Conservation (phyloP, 2,888 invertebrate species). For the Drosophila mulleri region DNA sequence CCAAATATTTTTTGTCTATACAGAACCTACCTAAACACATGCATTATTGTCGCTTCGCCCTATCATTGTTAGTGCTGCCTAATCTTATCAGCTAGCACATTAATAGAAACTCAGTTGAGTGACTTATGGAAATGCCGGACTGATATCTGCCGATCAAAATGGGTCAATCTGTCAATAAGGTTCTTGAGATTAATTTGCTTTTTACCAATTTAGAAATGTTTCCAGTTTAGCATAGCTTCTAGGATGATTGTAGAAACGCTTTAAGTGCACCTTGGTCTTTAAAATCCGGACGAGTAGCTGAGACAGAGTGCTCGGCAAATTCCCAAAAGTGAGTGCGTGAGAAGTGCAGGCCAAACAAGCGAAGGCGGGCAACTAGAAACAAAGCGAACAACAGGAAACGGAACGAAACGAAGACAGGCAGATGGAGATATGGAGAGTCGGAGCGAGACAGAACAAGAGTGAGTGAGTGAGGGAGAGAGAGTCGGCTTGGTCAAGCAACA, state of each 20-base stretch:
- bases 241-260: too few relatives aligned
- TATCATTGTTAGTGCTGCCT: neutral
- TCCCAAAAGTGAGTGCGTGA: slow-evolving; percentile 60
- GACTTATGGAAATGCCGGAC: neutral
- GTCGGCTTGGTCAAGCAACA: slow-evolving; percentile 17
- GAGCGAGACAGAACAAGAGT: neutral
- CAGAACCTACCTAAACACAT: slow-evolving; percentile 13
- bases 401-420: slow-evolving; percentile 7
- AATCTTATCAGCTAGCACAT: neutral
- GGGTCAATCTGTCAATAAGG: too few relatives aligned
- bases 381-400: slow-evolving; percentile 68
- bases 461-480: neutral
- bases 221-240: too few relatives aligned
- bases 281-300: slow-evolving; percentile 19
- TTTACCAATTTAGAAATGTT: too few relatives aligned
- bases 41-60: neutral
- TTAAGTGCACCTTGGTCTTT: slow-evolving; percentile 18
- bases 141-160: neutral
- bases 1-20: too few relatives aligned
- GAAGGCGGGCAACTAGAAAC: slow-evolving; percentile 54
- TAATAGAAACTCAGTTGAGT: neutral
- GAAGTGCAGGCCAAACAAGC: slow-evolving; percentile 73
- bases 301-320: slow-evolving; percentile 62
- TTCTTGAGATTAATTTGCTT: neutral
- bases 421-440: neutral